Conservation (phyloP, 2,113 vertebrate genomes). For the Mus spicilegus region DNA sequence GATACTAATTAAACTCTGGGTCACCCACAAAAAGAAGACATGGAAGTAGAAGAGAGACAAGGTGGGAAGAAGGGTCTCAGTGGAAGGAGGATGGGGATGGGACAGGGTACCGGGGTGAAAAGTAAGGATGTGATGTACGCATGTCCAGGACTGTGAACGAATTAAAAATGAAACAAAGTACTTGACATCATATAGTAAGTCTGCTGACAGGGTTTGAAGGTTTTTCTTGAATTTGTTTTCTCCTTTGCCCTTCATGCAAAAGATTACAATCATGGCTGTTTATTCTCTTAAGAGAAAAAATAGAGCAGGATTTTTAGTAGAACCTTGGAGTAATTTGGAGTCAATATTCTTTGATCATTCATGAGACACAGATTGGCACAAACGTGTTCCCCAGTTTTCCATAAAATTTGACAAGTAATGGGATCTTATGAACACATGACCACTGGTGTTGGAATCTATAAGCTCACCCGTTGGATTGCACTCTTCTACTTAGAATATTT, state of each 20-base stretch:
- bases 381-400: not conserved
- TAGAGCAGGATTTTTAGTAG: not conserved
- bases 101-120: no score
- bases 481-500: slow-evolving; percentile 6
- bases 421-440: not conserved
- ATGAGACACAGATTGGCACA: not conserved
- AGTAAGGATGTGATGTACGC: not conserved
- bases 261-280: not conserved
- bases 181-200: not conserved
- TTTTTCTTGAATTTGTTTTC: slow-evolving; percentile 43
- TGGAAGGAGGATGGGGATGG: not conserved
- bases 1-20: not conserved
- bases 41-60: not conserved
- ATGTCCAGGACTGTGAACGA: not conserved
- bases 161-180: not conserved
- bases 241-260: not conserved
- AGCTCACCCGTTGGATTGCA: not conserved
- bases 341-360: slow-evolving; percentile 1
- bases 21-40: not conserved
- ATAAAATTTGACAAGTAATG: not conserved
- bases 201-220: not conserved
- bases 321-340: slow-evolving; percentile 44
- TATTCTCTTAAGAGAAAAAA: slow-evolving; percentile 50
- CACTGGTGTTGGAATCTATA: slow-evolving; percentile 29
- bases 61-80: not conserved